phyloP scores from a whole-genome alignment of 2,797 vertebrate species.

The Dryobates pubescens region DNA sequence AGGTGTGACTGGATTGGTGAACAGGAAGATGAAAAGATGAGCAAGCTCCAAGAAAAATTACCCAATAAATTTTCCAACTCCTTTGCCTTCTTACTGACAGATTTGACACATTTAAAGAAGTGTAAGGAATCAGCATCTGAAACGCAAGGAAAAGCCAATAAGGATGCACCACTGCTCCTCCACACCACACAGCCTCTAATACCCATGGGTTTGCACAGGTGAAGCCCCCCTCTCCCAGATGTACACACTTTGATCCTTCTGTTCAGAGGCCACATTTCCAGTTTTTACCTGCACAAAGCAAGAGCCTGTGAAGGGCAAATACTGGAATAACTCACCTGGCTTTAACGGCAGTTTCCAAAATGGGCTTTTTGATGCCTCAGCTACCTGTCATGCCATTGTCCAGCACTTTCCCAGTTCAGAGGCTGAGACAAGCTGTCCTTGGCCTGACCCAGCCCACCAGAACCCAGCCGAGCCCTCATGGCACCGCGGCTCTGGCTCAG shows the following conservation, averaged over 20 bases:
- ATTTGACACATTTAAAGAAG: background rate
- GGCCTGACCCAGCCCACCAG: background rate
- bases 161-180: background rate
- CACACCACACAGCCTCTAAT: background rate
- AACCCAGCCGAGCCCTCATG: no score
- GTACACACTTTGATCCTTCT: background rate
- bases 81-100: background rate
- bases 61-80: background rate
- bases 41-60: background rate
- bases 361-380: fast-evolving
- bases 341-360: background rate
- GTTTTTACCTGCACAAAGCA: background rate
- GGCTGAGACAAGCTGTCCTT: background rate
- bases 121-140: fast-evolving
- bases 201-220: background rate
- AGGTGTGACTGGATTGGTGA: background rate
- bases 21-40: background rate
- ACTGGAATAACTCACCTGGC: fast-evolving
- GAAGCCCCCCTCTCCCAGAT: background rate
- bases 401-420: background rate
- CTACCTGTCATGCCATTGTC: fast-evolving
- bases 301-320: background rate
- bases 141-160: background rate
- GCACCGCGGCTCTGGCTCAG: background rate
- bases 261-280: background rate